Conservation (phyloP, 1,140 invertebrate species). For the Sinonovacula constricta region DNA sequence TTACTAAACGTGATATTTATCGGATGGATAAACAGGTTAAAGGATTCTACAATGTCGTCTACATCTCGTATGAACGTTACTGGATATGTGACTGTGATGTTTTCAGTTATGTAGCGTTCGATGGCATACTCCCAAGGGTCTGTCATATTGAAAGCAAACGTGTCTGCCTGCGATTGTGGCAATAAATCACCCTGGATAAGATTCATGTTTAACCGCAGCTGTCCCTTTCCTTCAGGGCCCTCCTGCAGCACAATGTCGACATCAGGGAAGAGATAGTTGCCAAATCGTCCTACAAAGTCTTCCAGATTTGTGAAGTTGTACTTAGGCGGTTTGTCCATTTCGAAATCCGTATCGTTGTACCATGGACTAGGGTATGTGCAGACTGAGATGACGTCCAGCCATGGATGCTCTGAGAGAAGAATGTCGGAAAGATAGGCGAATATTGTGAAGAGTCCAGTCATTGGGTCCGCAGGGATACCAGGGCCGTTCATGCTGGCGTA, state of each 20-base stretch:
- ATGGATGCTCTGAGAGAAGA: conserved; percentile 6
- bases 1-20: not conserved
- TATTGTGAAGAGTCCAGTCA: conserved; percentile 3
- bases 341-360: not conserved
- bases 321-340: not conserved
- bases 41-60: not conserved
- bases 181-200: conserved; percentile 33
- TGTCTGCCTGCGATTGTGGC: not conserved
- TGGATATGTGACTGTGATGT: not conserved
- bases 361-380: conserved; percentile 29
- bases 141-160: conserved; percentile 33
- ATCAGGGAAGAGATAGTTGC: conserved; percentile 32
- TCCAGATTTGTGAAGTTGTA: conserved; percentile 10
- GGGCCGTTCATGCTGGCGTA: conserved; percentile 42
- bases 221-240: not conserved
- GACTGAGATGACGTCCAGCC: conserved; percentile 16
- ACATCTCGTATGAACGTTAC: conserved; percentile 5
- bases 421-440: conserved; percentile 37
- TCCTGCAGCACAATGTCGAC: not conserved
- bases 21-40: not conserved
- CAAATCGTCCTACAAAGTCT: conserved; percentile 33
- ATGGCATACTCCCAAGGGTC: conserved; percentile 43
- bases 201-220: not conserved
- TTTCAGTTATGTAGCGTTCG: conserved; percentile 1
- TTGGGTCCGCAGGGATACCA: not conserved